Evolutionary conservation across 2,888 invertebrate species (phyloP), one percentile per base, ranked within the genome.

Genomic region (Dynastes grantii): DNA sequence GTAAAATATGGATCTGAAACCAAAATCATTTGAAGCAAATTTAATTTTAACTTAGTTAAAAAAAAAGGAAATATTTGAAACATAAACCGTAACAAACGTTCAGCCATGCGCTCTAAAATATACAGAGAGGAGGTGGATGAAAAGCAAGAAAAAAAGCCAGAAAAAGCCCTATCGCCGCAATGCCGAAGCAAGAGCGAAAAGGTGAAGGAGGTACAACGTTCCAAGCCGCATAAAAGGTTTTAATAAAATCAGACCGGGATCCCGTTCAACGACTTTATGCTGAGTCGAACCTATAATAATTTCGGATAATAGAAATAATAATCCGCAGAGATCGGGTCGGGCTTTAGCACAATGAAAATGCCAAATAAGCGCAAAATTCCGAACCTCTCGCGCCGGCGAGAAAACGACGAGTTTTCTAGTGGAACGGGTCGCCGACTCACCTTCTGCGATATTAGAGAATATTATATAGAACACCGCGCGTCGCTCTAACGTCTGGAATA

Each of bases 281-380:
- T 81, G 81, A 81, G 76, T 80, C 81, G 77, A 82, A 80, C 70
- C 55, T 58, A 77, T 71, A 80, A 81, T 81, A 80, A 81, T 80
- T 82, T 80, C 76, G 78, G 78, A 79, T 82, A 81, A 81, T 80
- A 81, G 81, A 81, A 80, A 83, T 83, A 81, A 81, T 81, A 83
- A 82, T 81, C 81, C 53, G 78, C 53, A 16, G 53, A 53, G 80
- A 78, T 78, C 78, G 63, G 64, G 76, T 27, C 53, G 53, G 51
- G 78, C 65, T 76, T 78, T 51, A 78, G 70, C 73, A 81, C 80
- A 82, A 82, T 80, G 82, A 83, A 84, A 84, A 81, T 81, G 82
- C 82, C 78, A 82, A 84, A 82, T 83, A 82, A 83, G 82, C 84
- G 79, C 77, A 78, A 82, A 81, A 82, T 81, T 79, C 78, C 61